These are phyloP conservation scores for rabbit (Oryctolagus cuniculus) DNA, from an alignment of 2,113 vertebrate species.

Conservation along the genomic window mOryCun1.1 NC_091442.1:113422001-113422500, in stretches of 20 bases:
- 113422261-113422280: not conserved
- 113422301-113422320: not conserved
- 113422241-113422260: not conserved
- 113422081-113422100: conserved; percentile 42
- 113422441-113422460: not conserved
- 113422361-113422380: not conserved
- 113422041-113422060: not conserved
- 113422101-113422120: conserved; percentile 1
- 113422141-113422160: conserved; percentile 31
- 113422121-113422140: not conserved
- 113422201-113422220: not conserved
- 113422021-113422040: conserved; percentile 50
- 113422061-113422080: not conserved
- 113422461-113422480: not conserved
- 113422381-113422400: not conserved
- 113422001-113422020: conserved; percentile 25
- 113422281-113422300: not conserved
- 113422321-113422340: not conserved
- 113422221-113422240: conserved; percentile 2
- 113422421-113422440: not conserved
- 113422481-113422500: not conserved
- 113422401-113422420: not conserved
- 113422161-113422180: conserved; percentile 42
- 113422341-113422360: not conserved
- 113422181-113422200: conserved; percentile 50